These are phyloP conservation scores for Euleptes europaea DNA, from an alignment of 2,113 vertebrate genomes.

Conservation along the genomic window DNA sequence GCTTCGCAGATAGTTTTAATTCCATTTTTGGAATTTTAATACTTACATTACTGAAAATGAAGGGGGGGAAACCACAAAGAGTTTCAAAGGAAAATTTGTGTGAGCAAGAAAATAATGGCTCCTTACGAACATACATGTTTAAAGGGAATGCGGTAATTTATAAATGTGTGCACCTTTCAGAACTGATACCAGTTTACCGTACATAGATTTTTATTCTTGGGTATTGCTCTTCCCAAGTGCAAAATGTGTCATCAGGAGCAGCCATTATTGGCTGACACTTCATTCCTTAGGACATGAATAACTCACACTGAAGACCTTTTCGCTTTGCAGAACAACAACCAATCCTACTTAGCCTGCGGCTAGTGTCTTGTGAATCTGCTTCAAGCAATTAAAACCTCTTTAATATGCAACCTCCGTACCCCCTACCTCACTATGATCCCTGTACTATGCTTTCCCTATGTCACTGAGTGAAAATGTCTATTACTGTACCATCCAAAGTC, in stretches of 20 bases:
- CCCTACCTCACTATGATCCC: constrained; percentile 30
- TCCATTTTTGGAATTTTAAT: no score
- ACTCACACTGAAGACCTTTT: neutral
- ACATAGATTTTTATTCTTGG: neutral
- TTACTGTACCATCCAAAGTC: constrained; percentile 39
- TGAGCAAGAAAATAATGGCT: neutral
- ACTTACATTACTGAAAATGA: no score
- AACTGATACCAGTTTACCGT: neutral
- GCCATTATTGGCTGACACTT: neutral
- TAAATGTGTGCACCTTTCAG: neutral
- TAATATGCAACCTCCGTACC: constrained; percentile 40
- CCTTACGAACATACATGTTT: neutral
- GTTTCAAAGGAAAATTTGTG: neutral
- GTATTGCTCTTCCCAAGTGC: neutral
- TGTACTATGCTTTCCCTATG: constrained; percentile 29
- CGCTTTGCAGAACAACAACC: neutral
- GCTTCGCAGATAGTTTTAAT: no score
- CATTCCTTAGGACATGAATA: neutral
- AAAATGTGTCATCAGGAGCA: neutral
- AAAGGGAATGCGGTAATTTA: neutral
- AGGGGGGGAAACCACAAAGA: no score
- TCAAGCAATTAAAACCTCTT: neutral
- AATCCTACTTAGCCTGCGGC: neutral
- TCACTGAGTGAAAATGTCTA: constrained; percentile 41
- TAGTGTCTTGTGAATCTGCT: neutral